Base-by-base conservation (phyloP, 2,797 vertebrate species). In the Discoglossus pictus region DNA sequence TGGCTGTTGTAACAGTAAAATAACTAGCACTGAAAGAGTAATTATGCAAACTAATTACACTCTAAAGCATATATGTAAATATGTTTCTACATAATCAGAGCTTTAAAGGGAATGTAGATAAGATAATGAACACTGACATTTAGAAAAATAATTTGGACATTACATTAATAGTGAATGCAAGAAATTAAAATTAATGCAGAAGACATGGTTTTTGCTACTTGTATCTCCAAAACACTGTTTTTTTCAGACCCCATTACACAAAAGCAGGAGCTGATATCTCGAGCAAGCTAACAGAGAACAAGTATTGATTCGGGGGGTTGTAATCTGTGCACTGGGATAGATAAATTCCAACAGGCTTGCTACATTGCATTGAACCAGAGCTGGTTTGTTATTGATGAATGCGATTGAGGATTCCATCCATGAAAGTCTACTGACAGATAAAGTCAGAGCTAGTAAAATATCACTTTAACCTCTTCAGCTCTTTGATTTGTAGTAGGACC, bases 331-430 rank as follows among this genome's bases (percentile, higher is more conserved):
- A 23, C 16, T 23, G 10, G n/a, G 27, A 39, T 65, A 65, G 63
- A 66, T 66, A 48, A 39, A 56, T 56, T 66, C 34, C 52, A 66
- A 47, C 18, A 56, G 25, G 15, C 9, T n/a, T 65, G 62, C 42
- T 31, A 13, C 15, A 38, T 46, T 55, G 51, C 63, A 65, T 65
- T 55, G 40, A 55, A 38, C 56, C 31, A 36, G 36, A 20, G 42
- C 43, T 47, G 20, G 42, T 27, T 48, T 25, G 31, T 18, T 56
- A 66, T 46, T 66, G 63, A 56, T 66, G 35, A 39, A 56, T 56
- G 34, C 11, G 31, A 56, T 18, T 56, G 15, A 55, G 21, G 12
- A 56, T 66, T 25, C 21, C 52, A 66, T 56, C 63, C 54, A 56
- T 38, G 12, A 56, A 54, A 36, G 13, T 39, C 52, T 48, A 18